Base-by-base conservation (phyloP, 2,797 vertebrate species). In the Parotocinclus haroldoi region DNA sequence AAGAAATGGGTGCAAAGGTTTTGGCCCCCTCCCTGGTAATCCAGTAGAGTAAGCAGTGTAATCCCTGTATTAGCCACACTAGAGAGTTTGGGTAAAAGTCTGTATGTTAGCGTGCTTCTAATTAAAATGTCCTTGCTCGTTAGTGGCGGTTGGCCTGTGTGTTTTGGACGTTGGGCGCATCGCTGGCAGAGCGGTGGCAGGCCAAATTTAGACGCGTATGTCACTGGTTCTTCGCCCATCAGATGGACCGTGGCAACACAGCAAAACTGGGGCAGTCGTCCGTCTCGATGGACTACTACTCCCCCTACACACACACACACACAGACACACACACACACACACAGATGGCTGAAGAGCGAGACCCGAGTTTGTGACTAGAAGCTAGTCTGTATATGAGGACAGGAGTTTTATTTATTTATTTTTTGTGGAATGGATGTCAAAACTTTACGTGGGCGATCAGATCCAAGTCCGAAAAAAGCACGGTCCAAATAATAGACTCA, bases 101-200 rank as follows among this genome's bases (percentile, higher is more conserved):
- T 70, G 58, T 60, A 84, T 81, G 87, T 87, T 85, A 78, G 77
- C 63, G 76, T 79, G 72, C 78, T 74, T 83, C 87, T 88, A 89
- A 90, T 91, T 90, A 90, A 86, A 88, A 87, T 86, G 85, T 87
- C 84, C 87, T 85, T 87, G 80, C 85, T 90, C 84, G 86, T 91
- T 91, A 90, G 84, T 81, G 78, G 81, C 81, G 74, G 81, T 87
- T 85, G 86, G 87, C 86, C 85, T 77, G 76, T 72, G 77, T 82
- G 73, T 89, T 87, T 88, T 89, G 85, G 87, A 87, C 84, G 36
- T 76, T 66, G 79, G 56, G 60, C 51, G 73, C 78, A 82, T 77
- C 79, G 69, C 82, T 84, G 85, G 87, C 87, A 83, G 68, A 72
- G 66, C 44, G 37, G 58, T 61, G 53, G n/a, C n/a, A 56, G 50